A percentile compares a stretch with the other conserved stretches of the same genome.
These are phyloP conservation scores for Druon quercuslanigerum DNA, from an alignment of 1,140 invertebrate genomes.

Conservation along the genomic window DNA sequence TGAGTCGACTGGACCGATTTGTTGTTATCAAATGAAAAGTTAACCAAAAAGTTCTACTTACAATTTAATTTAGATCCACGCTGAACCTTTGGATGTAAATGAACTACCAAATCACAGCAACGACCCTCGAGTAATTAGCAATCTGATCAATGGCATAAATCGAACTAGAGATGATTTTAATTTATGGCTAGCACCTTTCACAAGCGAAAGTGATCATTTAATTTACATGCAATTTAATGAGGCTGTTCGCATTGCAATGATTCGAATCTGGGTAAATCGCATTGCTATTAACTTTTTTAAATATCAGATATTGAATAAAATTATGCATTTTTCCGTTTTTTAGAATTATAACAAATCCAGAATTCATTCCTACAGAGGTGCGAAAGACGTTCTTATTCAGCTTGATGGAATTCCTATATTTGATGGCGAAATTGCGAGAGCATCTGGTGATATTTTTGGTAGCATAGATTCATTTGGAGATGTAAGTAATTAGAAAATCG, in stretches of 20 bases:
- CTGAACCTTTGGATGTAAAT: conserved; percentile 32
- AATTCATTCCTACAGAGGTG: conserved; percentile 87
- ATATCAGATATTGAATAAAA: neutral
- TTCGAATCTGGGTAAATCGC: conserved; percentile 86
- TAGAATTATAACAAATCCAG: conserved; percentile 92
- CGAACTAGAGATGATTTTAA: conserved; percentile 85
- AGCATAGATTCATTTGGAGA: conserved; percentile 85
- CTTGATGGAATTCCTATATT: conserved; percentile 84
- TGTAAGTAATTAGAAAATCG: conserved; percentile 76
- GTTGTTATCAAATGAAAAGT: neutral
- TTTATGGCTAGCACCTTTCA: conserved; percentile 84
- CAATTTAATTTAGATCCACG: conserved; percentile 27
- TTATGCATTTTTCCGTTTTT: conserved; percentile 50
- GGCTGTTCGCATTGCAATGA: conserved; percentile 79
- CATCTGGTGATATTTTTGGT: conserved; percentile 83
- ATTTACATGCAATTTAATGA: conserved; percentile 79
- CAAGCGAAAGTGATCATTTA: conserved; percentile 76
- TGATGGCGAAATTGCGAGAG: conserved; percentile 86
- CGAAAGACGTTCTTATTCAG: conserved; percentile 82
- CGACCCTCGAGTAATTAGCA: conserved; percentile 79
- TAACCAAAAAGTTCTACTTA: neutral
- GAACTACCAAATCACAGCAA: conserved; percentile 75
- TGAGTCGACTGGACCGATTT: neutral
- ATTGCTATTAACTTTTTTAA: neutral
- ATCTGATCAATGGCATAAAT: conserved; percentile 84